Evolutionary conservation across 1,140 invertebrate genomes (phyloP).

Genomic region (Scaptomyza graminum): DNA sequence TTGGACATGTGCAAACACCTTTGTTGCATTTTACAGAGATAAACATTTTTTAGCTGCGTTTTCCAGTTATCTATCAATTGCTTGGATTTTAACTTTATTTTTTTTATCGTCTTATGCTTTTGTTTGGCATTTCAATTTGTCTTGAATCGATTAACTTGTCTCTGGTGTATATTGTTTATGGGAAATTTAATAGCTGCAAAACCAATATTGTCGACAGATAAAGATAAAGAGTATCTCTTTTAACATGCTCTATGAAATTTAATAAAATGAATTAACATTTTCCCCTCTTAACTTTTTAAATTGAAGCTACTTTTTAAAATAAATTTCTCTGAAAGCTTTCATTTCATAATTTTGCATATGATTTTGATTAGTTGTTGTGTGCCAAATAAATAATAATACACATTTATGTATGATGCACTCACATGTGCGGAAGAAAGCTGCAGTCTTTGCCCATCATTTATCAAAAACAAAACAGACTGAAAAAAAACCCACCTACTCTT

Average conservation of each 20-base stretch:
- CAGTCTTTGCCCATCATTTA: constrained; percentile 34
- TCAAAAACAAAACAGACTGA: constrained; percentile 16
- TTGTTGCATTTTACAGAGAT: constrained; percentile 65
- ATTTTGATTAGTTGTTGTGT: constrained; percentile 46
- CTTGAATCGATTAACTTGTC: constrained; percentile 53
- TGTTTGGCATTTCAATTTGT: constrained; percentile 66
- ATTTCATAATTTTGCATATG: not conserved
- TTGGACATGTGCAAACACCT: constrained; percentile 80
- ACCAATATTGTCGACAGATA: not conserved
- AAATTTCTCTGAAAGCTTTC: not conserved
- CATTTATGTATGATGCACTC: constrained; percentile 68
- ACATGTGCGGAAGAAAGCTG: constrained; percentile 39
- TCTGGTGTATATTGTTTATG: constrained; percentile 13
- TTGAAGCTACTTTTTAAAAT: not conserved
- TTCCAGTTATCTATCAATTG: constrained; percentile 63
- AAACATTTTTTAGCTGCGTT: constrained; percentile 57
- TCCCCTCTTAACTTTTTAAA: not conserved
- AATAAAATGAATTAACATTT: no score
- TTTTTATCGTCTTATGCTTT: constrained; percentile 17
- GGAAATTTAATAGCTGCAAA: constrained; percentile 18
- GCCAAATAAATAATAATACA: constrained; percentile 62
- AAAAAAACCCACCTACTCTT: constrained; percentile 44
- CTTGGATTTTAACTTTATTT: constrained; percentile 35
- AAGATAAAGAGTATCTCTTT: not conserved
- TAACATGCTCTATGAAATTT: not conserved